A percentile compares a stretch with the other conserved stretches of the same genome.
Conservation (phyloP, 2,888 invertebrate genomes). For the Agapostemon virescens region DNA sequence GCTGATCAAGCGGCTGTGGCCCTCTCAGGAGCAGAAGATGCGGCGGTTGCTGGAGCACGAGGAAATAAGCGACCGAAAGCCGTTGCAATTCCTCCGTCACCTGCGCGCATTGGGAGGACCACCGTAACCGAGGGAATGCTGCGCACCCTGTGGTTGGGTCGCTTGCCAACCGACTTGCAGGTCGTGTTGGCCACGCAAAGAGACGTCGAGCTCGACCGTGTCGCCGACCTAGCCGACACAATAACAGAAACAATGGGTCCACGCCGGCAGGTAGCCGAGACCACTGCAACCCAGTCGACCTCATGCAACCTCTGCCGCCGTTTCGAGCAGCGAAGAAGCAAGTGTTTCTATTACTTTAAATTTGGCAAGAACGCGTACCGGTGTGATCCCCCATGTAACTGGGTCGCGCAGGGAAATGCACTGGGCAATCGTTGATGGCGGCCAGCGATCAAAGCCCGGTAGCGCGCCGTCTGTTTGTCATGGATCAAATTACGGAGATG, state of each 20-base stretch:
- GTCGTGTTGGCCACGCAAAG: background rate
- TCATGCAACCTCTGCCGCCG: too few relatives aligned
- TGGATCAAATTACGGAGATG: background rate
- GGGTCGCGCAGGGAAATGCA: background rate
- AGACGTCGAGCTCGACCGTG: background rate
- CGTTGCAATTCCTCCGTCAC: too few relatives aligned
- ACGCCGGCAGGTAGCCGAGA: background rate
- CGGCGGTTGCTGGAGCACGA: background rate
- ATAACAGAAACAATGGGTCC: background rate
- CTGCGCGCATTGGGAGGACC: conserved; percentile 57
- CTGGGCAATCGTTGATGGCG: background rate
- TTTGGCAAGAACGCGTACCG: too few relatives aligned
- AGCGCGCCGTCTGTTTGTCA: background rate
- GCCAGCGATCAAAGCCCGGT: background rate
- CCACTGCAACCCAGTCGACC: background rate
- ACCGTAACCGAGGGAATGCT: conserved; percentile 54
- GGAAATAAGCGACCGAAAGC: conserved; percentile 45
- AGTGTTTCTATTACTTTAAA: too few relatives aligned
- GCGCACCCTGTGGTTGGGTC: conserved; percentile 8
- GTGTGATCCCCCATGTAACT: too few relatives aligned
- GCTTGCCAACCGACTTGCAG: background rate
- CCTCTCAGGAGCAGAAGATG: background rate
- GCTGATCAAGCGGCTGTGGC: background rate
- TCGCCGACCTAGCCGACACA: conserved; percentile 8
- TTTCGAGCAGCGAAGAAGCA: too few relatives aligned